Base-by-base conservation (phyloP, 2,888 invertebrate genomes). In the Eupithecia tripunctaria region DNA sequence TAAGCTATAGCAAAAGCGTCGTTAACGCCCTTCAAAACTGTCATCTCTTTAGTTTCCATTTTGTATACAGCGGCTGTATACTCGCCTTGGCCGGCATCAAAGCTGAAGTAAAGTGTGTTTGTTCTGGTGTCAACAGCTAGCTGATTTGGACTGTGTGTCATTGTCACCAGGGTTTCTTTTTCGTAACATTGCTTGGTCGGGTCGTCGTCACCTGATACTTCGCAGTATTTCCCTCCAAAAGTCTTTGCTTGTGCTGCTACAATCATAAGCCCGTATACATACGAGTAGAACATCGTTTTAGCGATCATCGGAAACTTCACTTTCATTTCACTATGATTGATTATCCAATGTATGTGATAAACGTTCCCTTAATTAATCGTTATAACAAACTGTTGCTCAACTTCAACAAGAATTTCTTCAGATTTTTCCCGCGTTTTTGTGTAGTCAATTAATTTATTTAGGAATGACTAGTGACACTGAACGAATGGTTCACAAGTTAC, bases 61-160 rank as follows among this genome's bases (percentile, higher is more conserved):
- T 87, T 82, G 1, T 89, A 76, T 18, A 87, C 79, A 1, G 89
- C 91, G 8, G 92, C 91, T 1, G 88, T 75, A 73, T 89, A 91
- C 75, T 92, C 91, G 1, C 91, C 91, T 76, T 89, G 85, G 3
- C 92, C 92, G 1, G 86, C 84, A 78, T 92, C 92, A 71, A 92
- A 91, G 76, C 93, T 92, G 78, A 92, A 92, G 80, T 90, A 93
- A 3, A 93, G 69, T 1, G 84, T 87, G 72, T 93, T 91, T 4
- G 88, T 80, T 6, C 65, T 66, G 78, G 76, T 86, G 75, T 91
- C 88, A 0, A 93, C 87, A 0, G 91, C 85, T 18, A 93, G 79
- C 81, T 93, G 93, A 78, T 93, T 91, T 0, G 93, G 89, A 66
- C 89, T 93, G 76, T 92, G 92, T 4, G 86, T 68, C 5, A 92